A percentile compares a stretch with the other conserved stretches of the same genome.
phyloP scores from a whole-genome alignment of 2,888 invertebrate species.

The Athalia rosae region DNA sequence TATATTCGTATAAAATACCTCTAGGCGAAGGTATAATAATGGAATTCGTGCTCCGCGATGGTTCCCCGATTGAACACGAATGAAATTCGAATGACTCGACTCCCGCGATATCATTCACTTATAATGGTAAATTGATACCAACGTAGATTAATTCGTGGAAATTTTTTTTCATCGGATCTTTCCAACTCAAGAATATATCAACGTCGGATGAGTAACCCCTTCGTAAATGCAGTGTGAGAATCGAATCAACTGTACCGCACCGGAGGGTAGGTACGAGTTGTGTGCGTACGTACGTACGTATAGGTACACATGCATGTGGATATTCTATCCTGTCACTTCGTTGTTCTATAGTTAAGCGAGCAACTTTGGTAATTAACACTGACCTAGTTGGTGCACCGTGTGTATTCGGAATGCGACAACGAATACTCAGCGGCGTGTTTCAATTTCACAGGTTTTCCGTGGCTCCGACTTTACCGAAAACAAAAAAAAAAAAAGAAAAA shows the following conservation, averaged over 20 bases:
- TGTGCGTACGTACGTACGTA: no score
- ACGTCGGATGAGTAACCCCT: no score
- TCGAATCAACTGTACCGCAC: not conserved
- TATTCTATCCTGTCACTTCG: constrained; percentile 34
- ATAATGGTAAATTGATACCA: no score
- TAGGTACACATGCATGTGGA: no score
- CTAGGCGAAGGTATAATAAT: not conserved
- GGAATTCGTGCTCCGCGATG: not conserved
- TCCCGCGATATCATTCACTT: no score
- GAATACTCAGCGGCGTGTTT: constrained; percentile 1
- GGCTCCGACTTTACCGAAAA: no score
- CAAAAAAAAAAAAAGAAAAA: no score
- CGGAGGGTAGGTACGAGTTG: not conserved
- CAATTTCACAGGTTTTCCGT: not conserved
- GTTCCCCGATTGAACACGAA: no score
- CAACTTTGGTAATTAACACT: constrained; percentile 64
- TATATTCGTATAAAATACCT: constrained; percentile 17
- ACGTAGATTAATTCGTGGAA: no score
- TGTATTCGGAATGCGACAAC: constrained; percentile 51
- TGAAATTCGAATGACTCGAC: no score
- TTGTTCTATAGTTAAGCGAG: constrained; percentile 59
- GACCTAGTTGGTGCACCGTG: constrained; percentile 59
- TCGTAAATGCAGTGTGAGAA: not conserved
- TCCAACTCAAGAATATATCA: no score
- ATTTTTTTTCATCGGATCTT: no score